These are phyloP conservation scores for Hirundichthys speculiger DNA, from an alignment of 2,113 vertebrate species.

Conservation along the genomic window DNA sequence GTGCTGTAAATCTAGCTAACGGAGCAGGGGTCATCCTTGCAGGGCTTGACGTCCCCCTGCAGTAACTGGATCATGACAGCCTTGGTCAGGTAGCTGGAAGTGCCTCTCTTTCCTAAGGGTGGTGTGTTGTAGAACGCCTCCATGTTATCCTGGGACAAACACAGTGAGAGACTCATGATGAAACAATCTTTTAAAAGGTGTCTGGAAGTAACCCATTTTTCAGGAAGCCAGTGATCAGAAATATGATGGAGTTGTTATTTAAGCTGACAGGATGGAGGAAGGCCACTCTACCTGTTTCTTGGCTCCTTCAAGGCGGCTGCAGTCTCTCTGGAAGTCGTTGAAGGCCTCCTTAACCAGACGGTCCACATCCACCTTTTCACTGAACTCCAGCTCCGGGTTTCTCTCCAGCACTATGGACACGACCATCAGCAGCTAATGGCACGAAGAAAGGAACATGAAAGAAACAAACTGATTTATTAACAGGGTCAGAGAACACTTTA, in stretches of 20 bases:
- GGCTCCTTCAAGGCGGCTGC: conserved; percentile 65
- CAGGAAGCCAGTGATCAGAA: no score
- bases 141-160: conserved; percentile 82
- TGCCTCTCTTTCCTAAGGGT: conserved; percentile 87
- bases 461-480: no score
- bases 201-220: neutral
- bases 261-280: no score
- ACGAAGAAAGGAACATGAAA: neutral
- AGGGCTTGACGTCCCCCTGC: conserved; percentile 89
- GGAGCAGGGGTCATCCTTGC: conserved; percentile 90
- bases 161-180: neutral
- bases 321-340: conserved; percentile 88
- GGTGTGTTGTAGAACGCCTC: conserved; percentile 92
- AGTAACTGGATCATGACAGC: conserved; percentile 91
- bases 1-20: conserved; percentile 82
- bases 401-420: conserved; percentile 96
- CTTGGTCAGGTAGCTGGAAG: conserved; percentile 95
- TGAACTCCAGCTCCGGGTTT: conserved; percentile 96
- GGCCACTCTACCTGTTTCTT: conserved; percentile 81
- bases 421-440: conserved; percentile 93
- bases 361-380: conserved; percentile 93
- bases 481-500: no score
- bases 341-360: conserved; percentile 91
- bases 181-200: neutral
- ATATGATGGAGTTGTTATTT: no score